phyloP scores from a whole-genome alignment of 2,113 vertebrate genomes.

The Chaenocephalus aceratus region DNA sequence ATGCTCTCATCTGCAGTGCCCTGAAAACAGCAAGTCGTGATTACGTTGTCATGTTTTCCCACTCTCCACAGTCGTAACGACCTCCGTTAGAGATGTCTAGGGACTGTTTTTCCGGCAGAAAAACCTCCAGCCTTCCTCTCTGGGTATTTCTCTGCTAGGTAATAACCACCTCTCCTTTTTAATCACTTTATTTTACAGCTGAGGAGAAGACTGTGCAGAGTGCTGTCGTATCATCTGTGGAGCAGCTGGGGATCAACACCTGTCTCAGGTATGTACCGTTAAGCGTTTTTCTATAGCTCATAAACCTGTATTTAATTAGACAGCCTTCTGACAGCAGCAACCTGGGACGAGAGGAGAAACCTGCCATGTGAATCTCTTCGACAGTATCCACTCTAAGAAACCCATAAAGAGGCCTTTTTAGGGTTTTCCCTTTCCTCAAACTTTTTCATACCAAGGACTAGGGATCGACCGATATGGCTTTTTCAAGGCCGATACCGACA shows the following conservation, averaged over 20 bases:
- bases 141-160: background rate
- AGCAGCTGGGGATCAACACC: conserved; percentile 71
- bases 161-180: conserved; percentile 33
- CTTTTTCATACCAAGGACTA: too few species aligned
- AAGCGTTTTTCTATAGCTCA: conserved; percentile 20
- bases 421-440: too few species aligned
- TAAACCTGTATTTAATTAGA: too few species aligned
- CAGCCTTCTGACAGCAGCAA: too few species aligned
- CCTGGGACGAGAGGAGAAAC: too few species aligned
- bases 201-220: conserved; percentile 50
- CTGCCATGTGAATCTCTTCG: too few species aligned
- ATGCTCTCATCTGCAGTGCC: conserved; percentile 18
- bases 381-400: too few species aligned
- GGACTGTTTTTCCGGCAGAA: background rate
- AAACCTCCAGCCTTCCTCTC: background rate
- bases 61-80: background rate
- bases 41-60: conserved; percentile 21
- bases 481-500: too few species aligned
- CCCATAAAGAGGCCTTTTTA: too few species aligned
- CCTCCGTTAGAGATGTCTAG: background rate
- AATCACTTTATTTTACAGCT: conserved; percentile 54
- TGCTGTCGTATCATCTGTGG: conserved; percentile 56
- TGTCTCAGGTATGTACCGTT: conserved; percentile 69
- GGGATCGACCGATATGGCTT: too few species aligned
- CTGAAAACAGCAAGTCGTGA: conserved; percentile 25